These are phyloP conservation scores for Prionace glauca DNA, from an alignment of 2,797 vertebrate species.

Conservation along the genomic window DNA sequence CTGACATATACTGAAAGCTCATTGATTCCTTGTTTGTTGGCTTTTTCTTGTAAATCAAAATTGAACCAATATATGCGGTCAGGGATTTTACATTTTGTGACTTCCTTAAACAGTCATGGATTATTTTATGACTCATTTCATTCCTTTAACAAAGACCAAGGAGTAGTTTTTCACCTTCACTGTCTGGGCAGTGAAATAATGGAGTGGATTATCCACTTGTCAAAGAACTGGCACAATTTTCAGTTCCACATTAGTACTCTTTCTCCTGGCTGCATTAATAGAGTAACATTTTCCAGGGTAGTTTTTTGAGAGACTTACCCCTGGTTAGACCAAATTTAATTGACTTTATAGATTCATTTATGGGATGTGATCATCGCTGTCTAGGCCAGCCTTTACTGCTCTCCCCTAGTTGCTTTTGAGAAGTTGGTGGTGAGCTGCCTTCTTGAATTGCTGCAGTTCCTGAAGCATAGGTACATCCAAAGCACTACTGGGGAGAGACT, in stretches of 20 bases:
- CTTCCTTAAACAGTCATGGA: slow-evolving; percentile 51
- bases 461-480: too few species aligned
- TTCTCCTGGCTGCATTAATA: background rate
- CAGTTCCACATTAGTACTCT: background rate
- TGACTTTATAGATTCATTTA: background rate
- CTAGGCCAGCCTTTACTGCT: too few species aligned
- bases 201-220: too few species aligned
- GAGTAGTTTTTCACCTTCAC: background rate
- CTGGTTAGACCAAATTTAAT: background rate
- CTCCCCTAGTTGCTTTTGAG: too few species aligned
- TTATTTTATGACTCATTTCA: slow-evolving; percentile 40
- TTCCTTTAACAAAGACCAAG: background rate
- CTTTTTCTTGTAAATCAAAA: slow-evolving; percentile 48
- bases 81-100: slow-evolving; percentile 43
- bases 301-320: background rate
- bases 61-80: slow-evolving; percentile 42
- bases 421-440: too few species aligned
- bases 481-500: too few species aligned
- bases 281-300: background rate
- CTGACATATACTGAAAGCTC: slow-evolving; percentile 34
- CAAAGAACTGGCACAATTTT: background rate
- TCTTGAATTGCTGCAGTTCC: too few species aligned
- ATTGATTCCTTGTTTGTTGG: slow-evolving; percentile 37
- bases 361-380: too few species aligned
- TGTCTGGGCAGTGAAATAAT: background rate